Percentiles rank a stretch among this genome's conserved stretches.
phyloP scores from a whole-genome alignment of 2,113 vertebrate species.

The Sphyrna mokarran region DNA sequence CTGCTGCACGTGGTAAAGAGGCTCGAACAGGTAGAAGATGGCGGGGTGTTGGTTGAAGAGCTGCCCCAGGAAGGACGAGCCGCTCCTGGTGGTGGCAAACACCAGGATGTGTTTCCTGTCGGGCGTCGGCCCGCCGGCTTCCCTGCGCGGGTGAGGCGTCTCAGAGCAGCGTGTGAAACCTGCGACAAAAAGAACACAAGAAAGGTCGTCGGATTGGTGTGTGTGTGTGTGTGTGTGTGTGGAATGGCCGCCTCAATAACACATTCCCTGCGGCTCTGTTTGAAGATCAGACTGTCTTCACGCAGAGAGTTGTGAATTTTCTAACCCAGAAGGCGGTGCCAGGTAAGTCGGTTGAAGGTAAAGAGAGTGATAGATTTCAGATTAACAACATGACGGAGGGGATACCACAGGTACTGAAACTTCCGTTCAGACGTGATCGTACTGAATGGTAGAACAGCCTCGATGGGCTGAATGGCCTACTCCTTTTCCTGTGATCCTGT shows the following conservation, averaged over 20 bases:
- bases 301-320: too few species aligned
- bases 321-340: too few species aligned
- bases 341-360: too few species aligned
- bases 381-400: too few species aligned
- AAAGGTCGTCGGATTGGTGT: background rate
- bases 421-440: too few species aligned
- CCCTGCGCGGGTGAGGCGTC: background rate
- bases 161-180: background rate
- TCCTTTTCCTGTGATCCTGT: too few species aligned
- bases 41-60: constrained; percentile 67
- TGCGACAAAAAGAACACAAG: background rate
- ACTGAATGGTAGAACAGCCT: too few species aligned
- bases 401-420: too few species aligned
- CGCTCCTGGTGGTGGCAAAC: constrained; percentile 66
- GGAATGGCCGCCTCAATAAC: background rate
- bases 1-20: constrained; percentile 66
- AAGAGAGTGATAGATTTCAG: too few species aligned
- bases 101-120: constrained; percentile 61
- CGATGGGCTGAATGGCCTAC: too few species aligned
- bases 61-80: constrained; percentile 69
- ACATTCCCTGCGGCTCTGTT: background rate
- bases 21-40: constrained; percentile 67
- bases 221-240: too few species aligned
- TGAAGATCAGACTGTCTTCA: background rate
- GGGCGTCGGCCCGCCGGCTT: background rate